Conservation (phyloP, 2,888 invertebrate genomes). For the Rambutsinella grinnellia region DNA sequence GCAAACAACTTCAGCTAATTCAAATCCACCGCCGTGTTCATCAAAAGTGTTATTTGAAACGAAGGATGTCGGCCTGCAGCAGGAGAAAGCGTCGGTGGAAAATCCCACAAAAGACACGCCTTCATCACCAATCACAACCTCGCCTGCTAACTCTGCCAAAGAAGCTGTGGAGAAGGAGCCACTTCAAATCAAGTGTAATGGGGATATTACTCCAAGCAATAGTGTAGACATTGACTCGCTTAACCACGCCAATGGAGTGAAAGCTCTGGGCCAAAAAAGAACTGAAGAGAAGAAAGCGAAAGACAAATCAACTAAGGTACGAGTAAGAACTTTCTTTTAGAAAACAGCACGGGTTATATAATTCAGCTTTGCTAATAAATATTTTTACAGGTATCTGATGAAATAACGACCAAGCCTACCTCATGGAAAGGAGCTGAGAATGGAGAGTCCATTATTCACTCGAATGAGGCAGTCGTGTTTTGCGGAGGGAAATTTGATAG, state of each 20-base stretch:
- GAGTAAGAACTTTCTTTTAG: not conserved
- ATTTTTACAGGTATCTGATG: constrained; percentile 19
- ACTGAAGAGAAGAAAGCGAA: constrained; percentile 17
- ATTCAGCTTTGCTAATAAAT: no score
- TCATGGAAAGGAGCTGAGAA: constrained; percentile 24
- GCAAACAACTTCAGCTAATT: not conserved
- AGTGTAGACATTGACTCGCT: no score
- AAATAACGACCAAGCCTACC: not conserved
- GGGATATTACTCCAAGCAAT: no score
- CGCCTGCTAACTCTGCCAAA: no score
- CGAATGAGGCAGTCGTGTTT: constrained; percentile 58
- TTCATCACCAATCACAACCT: no score
- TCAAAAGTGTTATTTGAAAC: not conserved
- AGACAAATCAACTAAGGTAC: constrained; percentile 14
- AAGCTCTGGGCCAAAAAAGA: not conserved
- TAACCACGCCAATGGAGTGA: not conserved
- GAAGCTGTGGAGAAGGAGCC: no score
- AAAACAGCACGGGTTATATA: no score
- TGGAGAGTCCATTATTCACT: not conserved
- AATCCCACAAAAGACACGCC: no score
- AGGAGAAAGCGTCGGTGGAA: no score
- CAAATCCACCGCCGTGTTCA: constrained; percentile 24
- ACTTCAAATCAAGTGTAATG: no score
- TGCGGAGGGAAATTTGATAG: constrained; percentile 61
- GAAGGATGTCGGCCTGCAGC: no score